These are phyloP conservation scores for Limosa lapponica DNA, from an alignment of 2,797 vertebrate genomes.

Conservation along the genomic window DNA sequence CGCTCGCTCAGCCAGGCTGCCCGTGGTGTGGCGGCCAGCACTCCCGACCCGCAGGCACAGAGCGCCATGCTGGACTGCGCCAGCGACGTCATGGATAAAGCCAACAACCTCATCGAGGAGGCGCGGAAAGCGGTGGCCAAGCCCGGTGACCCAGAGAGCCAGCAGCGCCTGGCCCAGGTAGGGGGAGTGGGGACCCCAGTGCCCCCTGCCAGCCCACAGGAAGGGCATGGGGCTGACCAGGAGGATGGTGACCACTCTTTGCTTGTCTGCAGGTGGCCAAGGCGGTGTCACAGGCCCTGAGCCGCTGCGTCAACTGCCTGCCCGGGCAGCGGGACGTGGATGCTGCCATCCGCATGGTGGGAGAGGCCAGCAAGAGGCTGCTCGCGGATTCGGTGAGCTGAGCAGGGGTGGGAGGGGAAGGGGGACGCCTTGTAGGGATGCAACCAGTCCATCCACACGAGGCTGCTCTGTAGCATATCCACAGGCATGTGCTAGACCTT, in stretches of 20 bases:
- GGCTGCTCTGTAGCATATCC: neutral
- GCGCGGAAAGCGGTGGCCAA: slow-evolving; percentile 91
- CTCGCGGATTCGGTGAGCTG: slow-evolving; percentile 86
- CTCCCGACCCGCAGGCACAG: slow-evolving; percentile 81
- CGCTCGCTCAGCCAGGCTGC: slow-evolving; percentile 89
- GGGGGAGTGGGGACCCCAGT: rapidly evolving
- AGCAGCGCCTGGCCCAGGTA: slow-evolving; percentile 94
- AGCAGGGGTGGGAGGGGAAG: rapidly evolving
- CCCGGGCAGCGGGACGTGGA: slow-evolving; percentile 96
- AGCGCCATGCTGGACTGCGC: slow-evolving; percentile 91
- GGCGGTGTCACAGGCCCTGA: slow-evolving; percentile 94
- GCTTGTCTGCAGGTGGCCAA: slow-evolving; percentile 88
- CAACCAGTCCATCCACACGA: rapidly evolving
- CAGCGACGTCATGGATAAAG: slow-evolving; percentile 93
- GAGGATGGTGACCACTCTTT: neutral
- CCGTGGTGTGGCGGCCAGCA: slow-evolving; percentile 90
- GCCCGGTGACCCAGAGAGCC: slow-evolving; percentile 91
- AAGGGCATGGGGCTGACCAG: neutral
- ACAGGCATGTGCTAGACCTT: neutral
- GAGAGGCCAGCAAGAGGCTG: slow-evolving; percentile 94
- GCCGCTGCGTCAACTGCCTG: slow-evolving; percentile 93
- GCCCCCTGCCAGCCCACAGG: rapidly evolving
- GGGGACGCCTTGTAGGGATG: neutral
- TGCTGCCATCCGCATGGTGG: slow-evolving; percentile 91
- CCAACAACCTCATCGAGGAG: slow-evolving; percentile 93